Evolutionary conservation across 2,113 vertebrate genomes (phyloP).

Genomic region (Eleginops maclovinus): DNA sequence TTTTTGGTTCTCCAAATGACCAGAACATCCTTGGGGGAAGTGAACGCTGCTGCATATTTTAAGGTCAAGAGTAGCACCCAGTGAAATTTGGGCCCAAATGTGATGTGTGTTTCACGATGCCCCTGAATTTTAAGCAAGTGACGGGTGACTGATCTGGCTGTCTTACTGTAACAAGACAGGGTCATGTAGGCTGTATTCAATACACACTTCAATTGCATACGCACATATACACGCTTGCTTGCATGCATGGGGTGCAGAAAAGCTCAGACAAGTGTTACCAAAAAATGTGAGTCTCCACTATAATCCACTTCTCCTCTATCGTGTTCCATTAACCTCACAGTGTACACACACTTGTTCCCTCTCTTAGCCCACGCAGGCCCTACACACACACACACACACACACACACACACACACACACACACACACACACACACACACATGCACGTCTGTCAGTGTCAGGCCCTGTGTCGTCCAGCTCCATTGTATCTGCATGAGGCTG

Average conservation of each 20-base stretch:
- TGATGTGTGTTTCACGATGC: constrained; percentile 52
- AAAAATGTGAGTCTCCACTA: constrained; percentile 68
- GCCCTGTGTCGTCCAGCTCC: constrained; percentile 69
- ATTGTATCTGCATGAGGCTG: constrained; percentile 80
- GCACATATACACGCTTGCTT: constrained; percentile 42
- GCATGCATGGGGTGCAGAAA: constrained; percentile 57
- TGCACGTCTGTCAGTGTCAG: constrained; percentile 62
- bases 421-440: constrained; percentile 46
- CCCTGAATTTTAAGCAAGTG: constrained; percentile 71
- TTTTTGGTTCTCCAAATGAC: constrained; percentile 79
- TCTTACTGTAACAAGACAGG: constrained; percentile 72
- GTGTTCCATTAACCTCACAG: constrained; percentile 79
- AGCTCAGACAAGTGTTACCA: constrained; percentile 76
- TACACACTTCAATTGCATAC: constrained; percentile 57
- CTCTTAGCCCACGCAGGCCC: constrained; percentile 17
- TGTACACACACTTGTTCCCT: constrained; percentile 31
- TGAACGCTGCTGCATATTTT: constrained; percentile 72
- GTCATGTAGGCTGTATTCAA: constrained; percentile 68
- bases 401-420: constrained; percentile 37
- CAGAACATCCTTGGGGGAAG: constrained; percentile 78
- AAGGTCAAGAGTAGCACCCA: constrained; percentile 58
- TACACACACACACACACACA: constrained; percentile 21
- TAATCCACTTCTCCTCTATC: constrained; percentile 81
- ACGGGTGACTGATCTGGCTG: constrained; percentile 77
- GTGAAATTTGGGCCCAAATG: constrained; percentile 69